Evolutionary conservation across 1,140 invertebrate genomes (phyloP).

Genomic region (Heliconius nattereri): DNA sequence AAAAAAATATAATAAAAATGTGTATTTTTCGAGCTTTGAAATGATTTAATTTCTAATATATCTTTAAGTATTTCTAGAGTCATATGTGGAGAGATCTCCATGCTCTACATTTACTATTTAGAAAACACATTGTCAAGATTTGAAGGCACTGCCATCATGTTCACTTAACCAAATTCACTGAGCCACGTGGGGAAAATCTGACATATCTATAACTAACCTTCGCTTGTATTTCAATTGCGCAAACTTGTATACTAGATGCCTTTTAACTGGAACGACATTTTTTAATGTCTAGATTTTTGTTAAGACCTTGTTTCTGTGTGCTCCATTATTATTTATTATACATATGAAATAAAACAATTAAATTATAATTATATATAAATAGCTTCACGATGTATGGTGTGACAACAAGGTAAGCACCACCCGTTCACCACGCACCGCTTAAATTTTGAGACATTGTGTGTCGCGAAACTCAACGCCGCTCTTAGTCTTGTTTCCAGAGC

Average conservation of each 20-base stretch:
- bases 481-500: too few species aligned
- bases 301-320: background rate
- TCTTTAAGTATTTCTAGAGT: too few species aligned
- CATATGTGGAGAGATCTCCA: too few species aligned
- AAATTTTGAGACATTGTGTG: background rate
- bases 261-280: constrained; percentile 10
- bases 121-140: background rate
- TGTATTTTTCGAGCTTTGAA: too few species aligned
- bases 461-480: background rate
- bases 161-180: background rate
- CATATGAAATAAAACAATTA: too few species aligned
- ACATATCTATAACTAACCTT: background rate
- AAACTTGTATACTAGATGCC: background rate
- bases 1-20: too few species aligned
- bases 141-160: background rate
- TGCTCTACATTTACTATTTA: too few species aligned
- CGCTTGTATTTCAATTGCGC: background rate
- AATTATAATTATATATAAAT: too few species aligned
- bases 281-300: background rate
- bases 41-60: too few species aligned
- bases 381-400: too few species aligned
- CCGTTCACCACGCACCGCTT: too few species aligned
- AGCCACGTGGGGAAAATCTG: background rate
- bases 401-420: too few species aligned
- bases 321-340: background rate